phyloP scores from a whole-genome alignment of 2,797 vertebrate species.

The Craterocephalus amniculus region DNA sequence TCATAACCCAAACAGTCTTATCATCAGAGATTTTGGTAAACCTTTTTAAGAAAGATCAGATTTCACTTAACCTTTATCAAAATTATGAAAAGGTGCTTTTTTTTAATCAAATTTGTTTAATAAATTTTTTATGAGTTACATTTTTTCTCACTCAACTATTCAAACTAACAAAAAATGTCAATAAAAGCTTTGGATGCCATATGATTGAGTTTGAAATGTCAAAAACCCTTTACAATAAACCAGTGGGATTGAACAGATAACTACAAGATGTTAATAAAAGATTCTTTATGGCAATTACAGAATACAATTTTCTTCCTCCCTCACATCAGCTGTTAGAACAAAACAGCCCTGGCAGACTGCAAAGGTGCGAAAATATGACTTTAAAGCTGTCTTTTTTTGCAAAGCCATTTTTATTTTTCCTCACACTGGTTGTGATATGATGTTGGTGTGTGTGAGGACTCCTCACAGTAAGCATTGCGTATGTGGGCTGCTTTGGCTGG shows the following conservation, averaged over 20 bases:
- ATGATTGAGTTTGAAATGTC: too few species aligned
- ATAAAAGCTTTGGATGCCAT: neutral
- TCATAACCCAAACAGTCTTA: neutral
- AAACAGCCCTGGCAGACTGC: conserved; percentile 10
- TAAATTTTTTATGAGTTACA: neutral
- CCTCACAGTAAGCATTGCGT: conserved; percentile 52
- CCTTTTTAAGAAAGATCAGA: too few species aligned
- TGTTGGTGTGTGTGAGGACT: conserved; percentile 47
- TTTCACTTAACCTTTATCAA: too few species aligned
- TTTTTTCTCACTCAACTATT: too few species aligned
- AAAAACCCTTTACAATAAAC: neutral
- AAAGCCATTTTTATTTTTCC: conserved; percentile 21
- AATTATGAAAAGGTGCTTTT: too few species aligned
- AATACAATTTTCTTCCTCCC: conserved; percentile 28
- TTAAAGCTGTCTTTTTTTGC: conserved; percentile 19
- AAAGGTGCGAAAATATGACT: conserved; percentile 41
- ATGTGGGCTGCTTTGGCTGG: conserved; percentile 46
- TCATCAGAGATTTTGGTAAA: neutral
- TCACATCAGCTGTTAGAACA: conserved; percentile 27
- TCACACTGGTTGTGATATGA: conserved; percentile 18
- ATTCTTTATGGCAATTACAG: conserved; percentile 64
- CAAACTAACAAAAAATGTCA: neutral
- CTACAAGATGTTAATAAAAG: conserved; percentile 41
- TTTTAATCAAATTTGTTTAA: neutral
- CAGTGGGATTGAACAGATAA: conserved; percentile 34